Percentiles rank a stretch among this genome's conserved stretches.
Evolutionary conservation across 2,888 invertebrate genomes (phyloP).

Genomic region (Diaphora mendica): DNA sequence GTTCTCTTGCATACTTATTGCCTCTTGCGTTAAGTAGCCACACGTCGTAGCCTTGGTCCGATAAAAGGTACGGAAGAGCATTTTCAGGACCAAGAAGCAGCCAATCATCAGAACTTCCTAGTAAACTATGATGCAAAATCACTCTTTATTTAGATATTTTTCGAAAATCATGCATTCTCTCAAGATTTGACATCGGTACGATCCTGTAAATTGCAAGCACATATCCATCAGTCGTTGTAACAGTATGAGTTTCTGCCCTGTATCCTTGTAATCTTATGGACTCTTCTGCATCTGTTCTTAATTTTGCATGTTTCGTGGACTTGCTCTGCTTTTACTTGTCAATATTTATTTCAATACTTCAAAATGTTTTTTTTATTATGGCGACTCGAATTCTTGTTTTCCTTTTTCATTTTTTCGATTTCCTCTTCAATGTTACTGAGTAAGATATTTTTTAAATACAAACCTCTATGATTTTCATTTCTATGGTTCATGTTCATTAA

Average conservation of each 20-base stretch:
- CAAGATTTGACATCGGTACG: conserved; percentile 16
- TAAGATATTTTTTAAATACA: background rate
- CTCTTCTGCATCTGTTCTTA: conserved; percentile 15
- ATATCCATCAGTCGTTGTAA: conserved; percentile 61
- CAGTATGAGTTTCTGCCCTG: conserved; percentile 52
- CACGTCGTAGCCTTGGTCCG: conserved; percentile 82
- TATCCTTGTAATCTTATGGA: conserved; percentile 50
- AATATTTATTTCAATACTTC: too few relatives aligned
- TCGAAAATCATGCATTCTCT: background rate
- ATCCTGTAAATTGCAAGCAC: conserved; percentile 59
- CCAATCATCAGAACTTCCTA: conserved; percentile 67
- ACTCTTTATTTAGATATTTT: background rate
- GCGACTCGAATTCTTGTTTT: background rate
- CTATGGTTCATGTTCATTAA: background rate
- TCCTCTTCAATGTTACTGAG: background rate
- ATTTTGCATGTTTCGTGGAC: background rate
- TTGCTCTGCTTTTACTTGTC: background rate
- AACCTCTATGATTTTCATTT: background rate
- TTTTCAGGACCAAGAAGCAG: conserved; percentile 57
- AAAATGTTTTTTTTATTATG: background rate
- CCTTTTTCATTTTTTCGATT: background rate
- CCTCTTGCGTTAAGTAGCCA: conserved; percentile 84
- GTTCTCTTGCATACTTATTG: conserved; percentile 60
- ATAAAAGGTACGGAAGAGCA: conserved; percentile 69
- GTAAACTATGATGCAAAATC: conserved; percentile 62